A percentile compares a stretch with the other conserved stretches of the same genome.
Conservation (phyloP, 2,888 invertebrate species). For the Harpagoxenus sublaevis region DNA sequence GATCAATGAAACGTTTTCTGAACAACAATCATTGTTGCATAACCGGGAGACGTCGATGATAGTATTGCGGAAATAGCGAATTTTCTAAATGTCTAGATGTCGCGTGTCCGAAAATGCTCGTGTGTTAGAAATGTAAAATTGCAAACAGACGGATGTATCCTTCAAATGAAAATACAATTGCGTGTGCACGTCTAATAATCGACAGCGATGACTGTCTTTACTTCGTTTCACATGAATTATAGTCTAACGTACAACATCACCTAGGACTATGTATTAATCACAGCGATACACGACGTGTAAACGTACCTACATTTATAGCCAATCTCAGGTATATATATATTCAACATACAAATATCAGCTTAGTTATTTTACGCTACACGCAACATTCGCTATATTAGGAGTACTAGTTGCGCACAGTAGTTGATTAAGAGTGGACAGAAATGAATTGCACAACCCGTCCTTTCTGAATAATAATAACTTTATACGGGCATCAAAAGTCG, state of each 20-base stretch:
- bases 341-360: constrained; percentile 77
- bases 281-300: constrained; percentile 78
- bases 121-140: not conserved
- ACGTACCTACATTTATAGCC: constrained; percentile 64
- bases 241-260: constrained; percentile 69
- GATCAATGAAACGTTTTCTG: not conserved
- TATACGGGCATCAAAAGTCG: not conserved
- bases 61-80: not conserved
- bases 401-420: constrained; percentile 17
- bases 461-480: not conserved
- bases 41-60: not conserved
- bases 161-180: constrained; percentile 28
- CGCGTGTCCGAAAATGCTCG: not conserved
- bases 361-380: constrained; percentile 53
- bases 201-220: constrained; percentile 65
- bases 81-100: not conserved
- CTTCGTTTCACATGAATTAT: constrained; percentile 69
- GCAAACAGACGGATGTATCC: not conserved
- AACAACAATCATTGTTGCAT: not conserved
- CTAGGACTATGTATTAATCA: constrained; percentile 80
- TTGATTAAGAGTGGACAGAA: not conserved
- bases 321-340: constrained; percentile 66
- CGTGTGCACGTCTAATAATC: constrained; percentile 59
- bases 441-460: not conserved
- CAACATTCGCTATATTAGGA: not conserved